Evolutionary conservation across 2,797 vertebrate genomes (phyloP).

Genomic region (Euthynnus affinis): DNA sequence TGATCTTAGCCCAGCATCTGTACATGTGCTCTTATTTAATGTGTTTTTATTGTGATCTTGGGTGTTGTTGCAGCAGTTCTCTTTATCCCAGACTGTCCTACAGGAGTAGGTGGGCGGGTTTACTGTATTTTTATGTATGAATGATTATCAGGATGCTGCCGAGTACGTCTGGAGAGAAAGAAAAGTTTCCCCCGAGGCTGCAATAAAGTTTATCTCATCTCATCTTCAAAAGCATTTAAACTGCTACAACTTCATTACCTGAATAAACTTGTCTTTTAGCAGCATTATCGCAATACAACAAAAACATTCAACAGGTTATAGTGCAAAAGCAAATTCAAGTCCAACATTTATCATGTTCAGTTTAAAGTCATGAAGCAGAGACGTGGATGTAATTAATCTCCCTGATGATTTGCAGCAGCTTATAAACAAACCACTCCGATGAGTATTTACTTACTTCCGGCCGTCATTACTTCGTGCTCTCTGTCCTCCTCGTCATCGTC

Average conservation of each 20-base stretch:
- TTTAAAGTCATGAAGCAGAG: neutral
- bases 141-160: no score
- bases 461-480: slow-evolving; percentile 98
- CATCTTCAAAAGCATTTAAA: no score
- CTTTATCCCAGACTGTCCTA: no score
- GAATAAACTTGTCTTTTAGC: neutral
- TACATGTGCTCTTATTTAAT: no score
- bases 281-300: neutral
- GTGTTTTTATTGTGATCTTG: no score
- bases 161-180: no score
- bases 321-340: neutral
- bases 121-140: no score
- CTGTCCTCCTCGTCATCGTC: slow-evolving; percentile 96
- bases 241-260: neutral
- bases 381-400: neutral
- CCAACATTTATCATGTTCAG: neutral
- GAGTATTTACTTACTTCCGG: slow-evolving; percentile 93
- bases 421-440: neutral
- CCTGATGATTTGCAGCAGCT: neutral
- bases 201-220: no score
- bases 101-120: no score
- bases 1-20: no score
- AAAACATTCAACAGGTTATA: neutral
- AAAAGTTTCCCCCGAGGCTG: no score
- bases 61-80: no score